Evolutionary conservation across 2,797 vertebrate genomes (phyloP).

Genomic region (Choloepus didactylus): DNA sequence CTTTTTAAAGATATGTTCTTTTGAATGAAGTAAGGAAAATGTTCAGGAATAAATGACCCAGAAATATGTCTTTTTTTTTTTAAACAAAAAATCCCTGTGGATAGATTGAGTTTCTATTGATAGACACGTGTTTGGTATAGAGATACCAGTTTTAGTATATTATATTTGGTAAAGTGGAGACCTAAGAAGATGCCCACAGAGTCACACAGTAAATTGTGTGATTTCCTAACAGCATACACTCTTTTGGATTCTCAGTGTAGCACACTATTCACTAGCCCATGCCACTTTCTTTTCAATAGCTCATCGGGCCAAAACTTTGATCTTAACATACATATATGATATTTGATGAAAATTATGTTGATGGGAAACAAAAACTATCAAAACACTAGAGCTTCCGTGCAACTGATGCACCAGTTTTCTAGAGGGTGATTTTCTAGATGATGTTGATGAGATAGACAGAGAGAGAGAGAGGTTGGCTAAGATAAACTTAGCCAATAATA

Average conservation of each 20-base stretch:
- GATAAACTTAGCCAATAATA: not conserved
- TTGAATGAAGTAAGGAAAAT: not conserved
- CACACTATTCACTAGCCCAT: not conserved
- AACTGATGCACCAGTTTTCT: not conserved
- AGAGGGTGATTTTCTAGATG: not conserved
- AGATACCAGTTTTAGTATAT: accelerated
- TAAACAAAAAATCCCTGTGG: too few relatives aligned
- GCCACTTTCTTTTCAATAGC: not conserved
- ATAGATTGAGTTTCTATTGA: not conserved
- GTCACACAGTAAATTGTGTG: not conserved
- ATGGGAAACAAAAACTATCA: not conserved
- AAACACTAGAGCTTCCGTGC: not conserved
- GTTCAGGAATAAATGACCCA: not conserved
- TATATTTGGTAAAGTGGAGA: not conserved
- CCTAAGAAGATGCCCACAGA: too few relatives aligned
- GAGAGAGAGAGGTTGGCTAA: too few relatives aligned
- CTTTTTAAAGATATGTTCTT: not conserved
- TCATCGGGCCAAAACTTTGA: not conserved
- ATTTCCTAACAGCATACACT: not conserved
- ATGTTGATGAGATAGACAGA: too few relatives aligned
- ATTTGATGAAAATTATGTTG: not conserved
- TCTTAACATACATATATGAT: not conserved
- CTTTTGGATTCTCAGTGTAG: not conserved
- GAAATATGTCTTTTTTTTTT: not conserved
- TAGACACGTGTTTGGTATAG: accelerated